Evolutionary conservation across 2,888 invertebrate genomes (phyloP), one percentile per base, ranked within the genome.

Genomic region (Alsophila aescularia): DNA sequence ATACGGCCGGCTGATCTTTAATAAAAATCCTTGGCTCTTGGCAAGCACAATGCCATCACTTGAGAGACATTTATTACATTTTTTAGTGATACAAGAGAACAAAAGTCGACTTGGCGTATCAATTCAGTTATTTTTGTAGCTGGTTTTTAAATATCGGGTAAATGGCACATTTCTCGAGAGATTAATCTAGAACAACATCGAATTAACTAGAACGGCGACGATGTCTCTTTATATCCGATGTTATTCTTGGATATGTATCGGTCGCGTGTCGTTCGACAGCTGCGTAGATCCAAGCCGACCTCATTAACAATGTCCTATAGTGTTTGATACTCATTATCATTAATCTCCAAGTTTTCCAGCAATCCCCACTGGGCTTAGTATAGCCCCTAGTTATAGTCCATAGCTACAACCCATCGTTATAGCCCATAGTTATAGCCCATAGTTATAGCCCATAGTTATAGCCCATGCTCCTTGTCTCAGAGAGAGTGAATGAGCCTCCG

Each of bases 211-310:
- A 75, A 67, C 78, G 71, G 66, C 70, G 62, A 65, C 75, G 73
- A 72, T 73, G 77, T 81, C 81, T 81, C 80, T 80, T 79, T 82
- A 77, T 79, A 81, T 67, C 80, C 70, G 74, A 79, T 84, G 79
- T 87, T n/a, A 86, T 86, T 87, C 81, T 83, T 75, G 82, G 84
- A 83, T 75, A 69, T 67, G 78, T 77, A 81, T 79, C 78, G 79
- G 79, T 77, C 75, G 72, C 71, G 52, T 66, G 75, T 70, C 81
- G 81, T 86, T 87, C 87, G 83, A 87, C 86, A 87, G 83, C 83
- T 81, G 86, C 77, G 70, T 72, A 75, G 73, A 74, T 70, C 70
- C 72, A 66, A 75, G 70, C 69, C 73, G 87, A 73, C 86, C 85
- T 73, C 77, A 77, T 77, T 85, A 73, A 53, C 50, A 50, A 56